Percentiles rank a stretch among this genome's conserved stretches.
phyloP scores from a whole-genome alignment of 1,140 invertebrate genomes.

The Drosophila orena region DNA sequence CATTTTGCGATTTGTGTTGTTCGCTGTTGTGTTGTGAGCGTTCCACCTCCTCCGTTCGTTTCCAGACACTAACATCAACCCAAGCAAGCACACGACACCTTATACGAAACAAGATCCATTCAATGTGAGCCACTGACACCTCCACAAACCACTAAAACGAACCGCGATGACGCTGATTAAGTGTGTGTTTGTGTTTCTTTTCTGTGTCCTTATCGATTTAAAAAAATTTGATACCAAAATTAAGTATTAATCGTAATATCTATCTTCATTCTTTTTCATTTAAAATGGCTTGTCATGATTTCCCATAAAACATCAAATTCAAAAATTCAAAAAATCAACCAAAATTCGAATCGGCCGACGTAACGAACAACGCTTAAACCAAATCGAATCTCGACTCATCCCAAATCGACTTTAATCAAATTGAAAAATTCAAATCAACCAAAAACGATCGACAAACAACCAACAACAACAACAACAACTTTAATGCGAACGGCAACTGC shows the following conservation, averaged over 20 bases:
- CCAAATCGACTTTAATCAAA: slow-evolving; percentile 24
- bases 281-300: slow-evolving; percentile 63
- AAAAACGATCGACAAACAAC: slow-evolving; percentile 59
- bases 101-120: slow-evolving; percentile 17
- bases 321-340: slow-evolving; percentile 20
- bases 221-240: slow-evolving; percentile 32
- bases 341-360: slow-evolving; percentile 59
- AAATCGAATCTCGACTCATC: slow-evolving; percentile 30
- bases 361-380: slow-evolving; percentile 47
- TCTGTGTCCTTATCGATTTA: slow-evolving; percentile 52
- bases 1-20: slow-evolving; percentile 71
- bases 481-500: slow-evolving; percentile 78
- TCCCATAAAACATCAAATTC: slow-evolving; percentile 19
- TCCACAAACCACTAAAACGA: slow-evolving; percentile 13
- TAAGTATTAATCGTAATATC: slow-evolving; percentile 61
- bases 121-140: slow-evolving; percentile 8
- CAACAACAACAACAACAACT: slow-evolving; percentile 63
- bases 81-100: slow-evolving; percentile 17
- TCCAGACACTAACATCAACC: slow-evolving; percentile 1
- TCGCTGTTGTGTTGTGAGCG: slow-evolving; percentile 76
- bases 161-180: slow-evolving; percentile 32
- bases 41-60: slow-evolving; percentile 9
- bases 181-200: slow-evolving; percentile 53
- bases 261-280: slow-evolving; percentile 74
- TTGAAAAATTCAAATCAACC: slow-evolving; percentile 13